Evolutionary conservation across 1,140 invertebrate genomes (phyloP).

Genomic region (Penaeus japonicus): DNA sequence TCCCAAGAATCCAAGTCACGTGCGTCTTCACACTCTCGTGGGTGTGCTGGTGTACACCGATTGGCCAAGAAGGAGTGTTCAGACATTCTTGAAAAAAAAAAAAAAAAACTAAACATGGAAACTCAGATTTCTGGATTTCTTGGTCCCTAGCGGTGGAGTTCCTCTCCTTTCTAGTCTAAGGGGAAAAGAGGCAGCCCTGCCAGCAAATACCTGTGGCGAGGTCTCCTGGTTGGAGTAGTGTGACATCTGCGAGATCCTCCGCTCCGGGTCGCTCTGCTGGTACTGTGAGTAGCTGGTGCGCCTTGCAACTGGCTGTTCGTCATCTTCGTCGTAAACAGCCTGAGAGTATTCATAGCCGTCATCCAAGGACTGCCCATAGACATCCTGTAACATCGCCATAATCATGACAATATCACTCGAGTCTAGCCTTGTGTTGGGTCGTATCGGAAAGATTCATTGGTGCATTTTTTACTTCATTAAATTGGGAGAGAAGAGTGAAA

Average conservation of each 20-base stretch:
- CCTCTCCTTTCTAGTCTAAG: neutral
- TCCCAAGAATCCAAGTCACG: too few species aligned
- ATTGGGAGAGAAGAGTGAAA: too few species aligned
- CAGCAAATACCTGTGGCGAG: slow-evolving; percentile 20
- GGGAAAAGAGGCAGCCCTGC: too few species aligned
- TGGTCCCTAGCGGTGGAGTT: too few species aligned
- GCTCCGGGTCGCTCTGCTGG: neutral
- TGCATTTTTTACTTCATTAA: neutral
- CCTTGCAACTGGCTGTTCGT: slow-evolving; percentile 19
- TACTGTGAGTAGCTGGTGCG: slow-evolving; percentile 17
- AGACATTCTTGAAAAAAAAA: too few species aligned
- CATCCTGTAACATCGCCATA: slow-evolving; percentile 25
- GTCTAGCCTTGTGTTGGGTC: too few species aligned
- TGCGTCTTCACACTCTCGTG: too few species aligned
- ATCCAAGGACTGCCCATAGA: slow-evolving; percentile 42
- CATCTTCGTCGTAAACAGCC: slow-evolving; percentile 34
- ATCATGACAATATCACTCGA: neutral
- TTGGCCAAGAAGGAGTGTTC: too few species aligned
- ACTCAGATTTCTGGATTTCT: too few species aligned
- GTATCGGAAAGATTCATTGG: neutral
- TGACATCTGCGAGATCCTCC: slow-evolving; percentile 22
- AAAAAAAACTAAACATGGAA: too few species aligned
- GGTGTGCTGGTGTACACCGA: too few species aligned
- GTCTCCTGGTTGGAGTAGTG: slow-evolving; percentile 35
- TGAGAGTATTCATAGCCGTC: slow-evolving; percentile 45